Conservation (phyloP, 2,797 vertebrate genomes). For the Sylvilagus floridanus region DNA sequence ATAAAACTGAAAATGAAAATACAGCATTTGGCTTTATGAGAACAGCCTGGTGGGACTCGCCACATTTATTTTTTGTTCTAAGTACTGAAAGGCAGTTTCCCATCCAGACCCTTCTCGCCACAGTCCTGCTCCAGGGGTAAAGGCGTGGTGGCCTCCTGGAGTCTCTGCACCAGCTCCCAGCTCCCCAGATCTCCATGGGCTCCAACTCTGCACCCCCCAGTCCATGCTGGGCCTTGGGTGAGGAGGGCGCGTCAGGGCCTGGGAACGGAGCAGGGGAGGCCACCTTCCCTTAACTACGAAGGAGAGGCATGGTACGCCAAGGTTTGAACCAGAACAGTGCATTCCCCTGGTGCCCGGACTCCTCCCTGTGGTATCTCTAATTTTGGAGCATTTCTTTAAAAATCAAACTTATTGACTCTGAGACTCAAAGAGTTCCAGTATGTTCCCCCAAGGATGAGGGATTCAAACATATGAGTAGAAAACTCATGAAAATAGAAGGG, state of each 20-base stretch:
- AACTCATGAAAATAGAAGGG: background rate
- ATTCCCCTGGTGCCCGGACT: background rate
- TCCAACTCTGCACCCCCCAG: background rate
- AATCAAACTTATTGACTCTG: background rate
- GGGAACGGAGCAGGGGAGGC: background rate
- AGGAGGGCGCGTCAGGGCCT: background rate
- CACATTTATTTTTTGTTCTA: background rate
- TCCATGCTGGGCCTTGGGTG: background rate
- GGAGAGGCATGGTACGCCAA: background rate
- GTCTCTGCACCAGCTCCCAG: fast-evolving
- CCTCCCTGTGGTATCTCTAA: background rate
- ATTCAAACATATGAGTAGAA: background rate
- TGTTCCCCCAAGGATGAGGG: background rate
- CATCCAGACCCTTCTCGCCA: background rate
- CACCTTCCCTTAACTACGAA: background rate
- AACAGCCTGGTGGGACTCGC: background rate
- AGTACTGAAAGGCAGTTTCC: background rate
- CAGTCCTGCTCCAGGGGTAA: background rate
- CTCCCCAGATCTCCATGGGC: background rate
- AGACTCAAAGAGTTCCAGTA: background rate
- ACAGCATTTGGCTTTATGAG: background rate
- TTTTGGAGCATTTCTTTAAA: background rate
- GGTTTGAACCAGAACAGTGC: background rate
- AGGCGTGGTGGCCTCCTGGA: fast-evolving
- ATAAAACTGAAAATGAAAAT: conserved; percentile 36